Percentiles rank a stretch among this genome's conserved stretches.
phyloP scores from a whole-genome alignment of 2,797 vertebrate genomes.

The Gorsachius magnificus region DNA sequence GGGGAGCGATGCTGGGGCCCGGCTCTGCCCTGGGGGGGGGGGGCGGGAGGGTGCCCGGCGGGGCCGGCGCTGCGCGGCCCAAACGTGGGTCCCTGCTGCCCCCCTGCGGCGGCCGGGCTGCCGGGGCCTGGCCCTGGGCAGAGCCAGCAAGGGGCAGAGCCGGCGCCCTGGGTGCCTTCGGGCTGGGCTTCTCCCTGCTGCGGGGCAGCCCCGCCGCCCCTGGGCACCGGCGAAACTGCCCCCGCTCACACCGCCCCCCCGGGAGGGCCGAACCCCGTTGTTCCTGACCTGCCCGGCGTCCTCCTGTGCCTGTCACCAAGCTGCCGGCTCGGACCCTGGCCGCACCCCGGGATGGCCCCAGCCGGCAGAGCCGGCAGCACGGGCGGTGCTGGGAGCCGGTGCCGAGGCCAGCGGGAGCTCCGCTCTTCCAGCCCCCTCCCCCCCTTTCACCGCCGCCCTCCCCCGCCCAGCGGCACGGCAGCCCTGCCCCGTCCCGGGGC shows the following conservation, averaged over 20 bases:
- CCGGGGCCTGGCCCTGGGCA: background rate
- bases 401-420: background rate
- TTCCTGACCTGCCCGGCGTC: background rate
- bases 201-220: background rate
- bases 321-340: background rate
- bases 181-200: background rate
- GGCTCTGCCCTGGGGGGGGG: too few species aligned
- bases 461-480: background rate
- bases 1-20: accelerated
- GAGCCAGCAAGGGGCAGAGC: background rate
- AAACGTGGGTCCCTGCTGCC: background rate
- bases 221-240: background rate
- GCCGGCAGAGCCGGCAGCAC: background rate
- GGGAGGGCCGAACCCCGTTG: accelerated
- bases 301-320: background rate
- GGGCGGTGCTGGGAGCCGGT: background rate
- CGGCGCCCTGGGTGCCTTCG: background rate
- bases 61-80: background rate
- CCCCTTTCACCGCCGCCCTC: background rate
- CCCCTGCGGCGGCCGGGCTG: background rate
- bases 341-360: background rate
- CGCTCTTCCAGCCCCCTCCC: too few species aligned
- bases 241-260: background rate
- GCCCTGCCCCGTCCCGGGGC: background rate
- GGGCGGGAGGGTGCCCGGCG: background rate